These are phyloP conservation scores for Accipiter virgatus DNA, from an alignment of 2,113 vertebrate species.

Conservation along the genomic window DNA sequence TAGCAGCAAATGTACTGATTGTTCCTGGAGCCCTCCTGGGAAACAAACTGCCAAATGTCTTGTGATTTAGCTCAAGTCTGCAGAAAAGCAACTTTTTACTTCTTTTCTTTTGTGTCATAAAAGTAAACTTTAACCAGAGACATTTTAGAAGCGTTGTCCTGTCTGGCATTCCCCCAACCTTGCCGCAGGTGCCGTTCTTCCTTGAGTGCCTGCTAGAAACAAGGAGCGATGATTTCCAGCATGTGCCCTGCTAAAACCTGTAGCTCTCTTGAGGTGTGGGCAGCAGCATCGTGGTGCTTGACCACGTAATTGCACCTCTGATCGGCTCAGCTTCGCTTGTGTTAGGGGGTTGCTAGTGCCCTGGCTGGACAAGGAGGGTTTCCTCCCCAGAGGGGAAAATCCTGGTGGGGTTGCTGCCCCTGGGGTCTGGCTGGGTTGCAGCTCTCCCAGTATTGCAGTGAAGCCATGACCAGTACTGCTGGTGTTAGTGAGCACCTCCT, in stretches of 20 bases:
- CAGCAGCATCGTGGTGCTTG: accelerated
- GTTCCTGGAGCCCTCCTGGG: neutral
- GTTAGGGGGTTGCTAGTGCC: neutral
- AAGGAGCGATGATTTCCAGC: neutral
- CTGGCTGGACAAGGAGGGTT: neutral
- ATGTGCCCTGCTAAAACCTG: neutral
- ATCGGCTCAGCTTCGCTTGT: neutral
- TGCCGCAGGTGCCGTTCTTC: neutral
- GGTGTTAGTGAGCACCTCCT: neutral
- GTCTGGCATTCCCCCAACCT: neutral
- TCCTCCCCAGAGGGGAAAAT: neutral
- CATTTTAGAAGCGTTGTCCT: neutral
- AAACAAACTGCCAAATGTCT: accelerated
- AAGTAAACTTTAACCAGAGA: neutral
- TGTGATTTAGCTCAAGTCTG: neutral
- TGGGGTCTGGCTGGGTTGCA: neutral
- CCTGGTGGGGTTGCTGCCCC: neutral
- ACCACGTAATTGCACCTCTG: neutral
- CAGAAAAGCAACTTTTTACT: neutral
- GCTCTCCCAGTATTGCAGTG: neutral
- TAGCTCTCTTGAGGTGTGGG: neutral
- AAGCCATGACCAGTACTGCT: neutral
- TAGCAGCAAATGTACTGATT: neutral
- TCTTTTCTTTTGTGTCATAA: neutral
- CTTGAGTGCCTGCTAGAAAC: neutral